Percentiles rank a stretch among this genome's conserved stretches.
Evolutionary conservation across 2,888 invertebrate species (phyloP).

Genomic region (Ditylenchus weischeri): DNA sequence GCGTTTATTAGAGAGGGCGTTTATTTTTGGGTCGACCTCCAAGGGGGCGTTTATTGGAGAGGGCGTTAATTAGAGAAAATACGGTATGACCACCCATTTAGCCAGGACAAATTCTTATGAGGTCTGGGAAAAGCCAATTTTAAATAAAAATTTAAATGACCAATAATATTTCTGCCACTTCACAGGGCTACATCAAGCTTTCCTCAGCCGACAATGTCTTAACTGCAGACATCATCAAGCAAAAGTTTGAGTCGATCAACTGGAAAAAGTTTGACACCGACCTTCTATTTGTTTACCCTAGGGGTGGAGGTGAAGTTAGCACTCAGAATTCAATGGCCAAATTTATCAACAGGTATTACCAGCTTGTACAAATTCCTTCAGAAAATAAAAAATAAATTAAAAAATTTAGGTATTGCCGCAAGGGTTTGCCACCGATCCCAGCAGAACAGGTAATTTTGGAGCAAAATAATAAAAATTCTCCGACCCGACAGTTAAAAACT

Average conservation of each 20-base stretch:
- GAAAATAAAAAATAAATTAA: too few species aligned
- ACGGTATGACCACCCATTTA: too few species aligned
- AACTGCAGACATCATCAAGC: slow-evolving; percentile 31
- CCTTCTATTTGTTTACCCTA: slow-evolving; percentile 36
- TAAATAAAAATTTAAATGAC: not conserved
- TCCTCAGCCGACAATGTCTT: slow-evolving; percentile 38
- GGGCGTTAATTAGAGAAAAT: too few species aligned
- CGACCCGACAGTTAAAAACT: too few species aligned
- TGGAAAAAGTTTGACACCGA: slow-evolving; percentile 36
- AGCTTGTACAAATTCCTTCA: too few species aligned
- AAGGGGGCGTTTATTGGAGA: too few species aligned
- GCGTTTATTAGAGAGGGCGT: too few species aligned
- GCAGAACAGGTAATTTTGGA: slow-evolving; percentile 24
- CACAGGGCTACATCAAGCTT: slow-evolving; percentile 37
- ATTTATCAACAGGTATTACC: slow-evolving; percentile 31
- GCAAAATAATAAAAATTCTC: too few species aligned
- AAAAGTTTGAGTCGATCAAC: slow-evolving; percentile 38
- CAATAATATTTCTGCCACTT: not conserved
- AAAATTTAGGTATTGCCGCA: slow-evolving; percentile 20
- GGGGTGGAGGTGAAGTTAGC: slow-evolving; percentile 34
- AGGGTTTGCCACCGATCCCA: slow-evolving; percentile 24
- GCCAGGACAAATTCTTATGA: too few species aligned
- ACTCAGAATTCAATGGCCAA: slow-evolving; percentile 32
- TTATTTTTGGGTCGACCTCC: too few species aligned
- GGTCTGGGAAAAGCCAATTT: too few species aligned